A percentile compares a stretch with the other conserved stretches of the same genome.
phyloP scores from a whole-genome alignment of 2,113 vertebrate species.

The Clupea harengus region DNA sequence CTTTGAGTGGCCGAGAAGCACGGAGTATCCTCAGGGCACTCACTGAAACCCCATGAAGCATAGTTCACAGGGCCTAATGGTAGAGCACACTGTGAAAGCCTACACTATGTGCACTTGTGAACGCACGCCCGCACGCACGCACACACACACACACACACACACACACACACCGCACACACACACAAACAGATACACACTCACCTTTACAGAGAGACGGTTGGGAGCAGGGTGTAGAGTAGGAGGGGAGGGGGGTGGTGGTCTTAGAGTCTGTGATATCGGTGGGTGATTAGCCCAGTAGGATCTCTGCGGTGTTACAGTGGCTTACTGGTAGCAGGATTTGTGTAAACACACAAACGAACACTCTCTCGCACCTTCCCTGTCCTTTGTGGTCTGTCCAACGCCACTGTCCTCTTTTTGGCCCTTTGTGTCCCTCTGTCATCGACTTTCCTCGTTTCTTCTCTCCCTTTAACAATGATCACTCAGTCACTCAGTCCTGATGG shows the following conservation, averaged over 20 bases:
- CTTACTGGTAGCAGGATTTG: slow-evolving; percentile 47
- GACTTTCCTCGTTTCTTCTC: not conserved
- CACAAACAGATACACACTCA: not conserved
- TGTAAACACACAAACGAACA: not conserved
- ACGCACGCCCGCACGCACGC: not conserved
- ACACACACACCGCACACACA: too few relatives aligned
- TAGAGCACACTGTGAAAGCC: not conserved
- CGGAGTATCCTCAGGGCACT: not conserved
- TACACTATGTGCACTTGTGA: not conserved
- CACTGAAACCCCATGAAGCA: not conserved
- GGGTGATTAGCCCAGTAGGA: slow-evolving; percentile 25
- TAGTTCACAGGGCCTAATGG: not conserved
- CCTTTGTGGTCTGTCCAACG: not conserved
- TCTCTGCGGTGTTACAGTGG: slow-evolving; percentile 31
- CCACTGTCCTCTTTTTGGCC: not conserved
- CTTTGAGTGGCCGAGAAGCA: not conserved
- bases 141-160: too few relatives aligned
- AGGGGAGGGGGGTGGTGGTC: slow-evolving; percentile 27
- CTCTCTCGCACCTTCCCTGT: not conserved
- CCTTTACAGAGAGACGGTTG: not conserved
- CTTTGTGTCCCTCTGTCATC: not conserved
- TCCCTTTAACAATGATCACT: not conserved
- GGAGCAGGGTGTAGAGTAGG: not conserved
- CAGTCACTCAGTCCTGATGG: not conserved
- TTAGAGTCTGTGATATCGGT: slow-evolving; percentile 23